Evolutionary conservation across 2,888 invertebrate species (phyloP).

Genomic region (Tineola bisselliella): DNA sequence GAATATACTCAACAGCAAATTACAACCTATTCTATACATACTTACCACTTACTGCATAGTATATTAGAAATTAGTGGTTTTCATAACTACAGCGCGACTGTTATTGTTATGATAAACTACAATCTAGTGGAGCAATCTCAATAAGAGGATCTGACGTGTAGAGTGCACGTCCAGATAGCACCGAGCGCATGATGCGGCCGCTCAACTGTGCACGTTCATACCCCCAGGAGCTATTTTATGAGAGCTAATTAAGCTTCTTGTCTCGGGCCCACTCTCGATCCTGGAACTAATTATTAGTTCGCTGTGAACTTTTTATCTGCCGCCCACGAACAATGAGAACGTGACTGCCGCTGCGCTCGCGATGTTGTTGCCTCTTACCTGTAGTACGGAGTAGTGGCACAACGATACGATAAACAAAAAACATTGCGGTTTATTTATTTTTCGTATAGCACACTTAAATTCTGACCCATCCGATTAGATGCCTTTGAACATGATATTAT

Average conservation of each 20-base stretch:
- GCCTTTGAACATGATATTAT: neutral
- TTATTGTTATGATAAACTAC: neutral
- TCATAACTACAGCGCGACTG: neutral
- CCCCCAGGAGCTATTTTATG: conserved; percentile 36
- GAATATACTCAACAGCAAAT: neutral
- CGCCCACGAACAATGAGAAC: conserved; percentile 59
- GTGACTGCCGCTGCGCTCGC: conserved; percentile 45
- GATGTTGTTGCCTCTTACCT: neutral
- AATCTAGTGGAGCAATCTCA: neutral
- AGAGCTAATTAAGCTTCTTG: conserved; percentile 59
- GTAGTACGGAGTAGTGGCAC: neutral
- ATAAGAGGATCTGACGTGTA: neutral
- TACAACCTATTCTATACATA: neutral
- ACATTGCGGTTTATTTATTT: conserved; percentile 10
- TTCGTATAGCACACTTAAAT: neutral
- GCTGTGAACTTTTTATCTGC: conserved; percentile 57
- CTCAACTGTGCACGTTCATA: conserved; percentile 12
- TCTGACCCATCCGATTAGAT: neutral
- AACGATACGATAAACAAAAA: conserved; percentile 1
- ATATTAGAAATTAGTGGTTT: neutral
- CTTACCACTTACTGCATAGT: neutral
- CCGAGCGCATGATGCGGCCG: neutral
- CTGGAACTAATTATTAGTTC: conserved; percentile 58
- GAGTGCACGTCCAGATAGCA: neutral
- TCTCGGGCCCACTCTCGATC: conserved; percentile 40